These are phyloP conservation scores for Trichonephila inaurata DNA, from an alignment of 1,140 invertebrate genomes.

Conservation along the genomic window DNA sequence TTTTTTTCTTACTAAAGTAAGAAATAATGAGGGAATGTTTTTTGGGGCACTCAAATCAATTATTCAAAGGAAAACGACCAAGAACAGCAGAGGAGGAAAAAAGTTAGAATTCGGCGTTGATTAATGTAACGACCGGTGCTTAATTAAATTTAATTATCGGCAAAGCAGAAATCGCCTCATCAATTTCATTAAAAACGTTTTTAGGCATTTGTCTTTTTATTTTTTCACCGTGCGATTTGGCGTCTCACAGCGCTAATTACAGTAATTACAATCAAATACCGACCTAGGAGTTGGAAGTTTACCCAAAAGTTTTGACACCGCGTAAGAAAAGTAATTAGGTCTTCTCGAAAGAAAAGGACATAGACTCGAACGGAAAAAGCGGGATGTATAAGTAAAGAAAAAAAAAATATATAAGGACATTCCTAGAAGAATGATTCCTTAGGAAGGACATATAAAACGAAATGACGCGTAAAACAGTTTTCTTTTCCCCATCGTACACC, in stretches of 20 bases:
- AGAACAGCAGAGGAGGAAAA: background rate
- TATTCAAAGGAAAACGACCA: slow-evolving; percentile 63
- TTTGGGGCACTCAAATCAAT: slow-evolving; percentile 60
- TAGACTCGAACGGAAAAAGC: slow-evolving; percentile 32
- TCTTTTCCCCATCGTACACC: background rate
- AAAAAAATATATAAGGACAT: slow-evolving; percentile 52
- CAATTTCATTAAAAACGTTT: slow-evolving; percentile 77
- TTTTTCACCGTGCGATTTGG: slow-evolving; percentile 55
- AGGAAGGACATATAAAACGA: slow-evolving; percentile 61
- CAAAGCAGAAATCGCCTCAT: slow-evolving; percentile 74
- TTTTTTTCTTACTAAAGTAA: slow-evolving; percentile 51
- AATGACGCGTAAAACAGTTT: slow-evolving; percentile 62
- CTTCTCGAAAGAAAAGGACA: slow-evolving; percentile 63
- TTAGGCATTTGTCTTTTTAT: slow-evolving; percentile 73
- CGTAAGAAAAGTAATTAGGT: slow-evolving; percentile 75
- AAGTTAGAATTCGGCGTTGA: slow-evolving; percentile 57
- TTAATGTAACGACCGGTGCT: slow-evolving; percentile 76
- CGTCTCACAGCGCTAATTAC: slow-evolving; percentile 68
- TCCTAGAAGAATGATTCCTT: slow-evolving; percentile 57
- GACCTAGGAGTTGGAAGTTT: slow-evolving; percentile 71
- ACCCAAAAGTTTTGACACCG: slow-evolving; percentile 76
- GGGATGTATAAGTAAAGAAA: background rate
- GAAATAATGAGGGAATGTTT: slow-evolving; percentile 73
- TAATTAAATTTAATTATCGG: slow-evolving; percentile 77
- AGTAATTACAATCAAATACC: slow-evolving; percentile 77